phyloP scores from a whole-genome alignment of 2,113 vertebrate species.

The Euleptes europaea region DNA sequence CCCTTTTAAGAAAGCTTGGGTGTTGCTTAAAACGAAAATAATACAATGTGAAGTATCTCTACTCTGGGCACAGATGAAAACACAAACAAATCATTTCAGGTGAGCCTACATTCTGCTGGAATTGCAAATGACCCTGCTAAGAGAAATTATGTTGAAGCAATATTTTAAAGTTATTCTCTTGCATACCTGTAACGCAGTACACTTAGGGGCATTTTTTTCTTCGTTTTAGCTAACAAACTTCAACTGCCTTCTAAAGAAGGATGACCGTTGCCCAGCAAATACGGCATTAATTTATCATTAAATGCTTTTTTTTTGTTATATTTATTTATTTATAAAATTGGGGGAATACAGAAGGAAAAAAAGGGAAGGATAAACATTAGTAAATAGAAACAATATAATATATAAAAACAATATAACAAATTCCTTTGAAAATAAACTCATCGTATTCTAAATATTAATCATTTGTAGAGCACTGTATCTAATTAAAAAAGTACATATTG shows the following conservation, averaged over 20 bases:
- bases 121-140: constrained; percentile 37
- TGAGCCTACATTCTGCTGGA: constrained; percentile 39
- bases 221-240: constrained; percentile 46
- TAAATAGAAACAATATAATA: too few relatives aligned
- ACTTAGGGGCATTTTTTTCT: constrained; percentile 37
- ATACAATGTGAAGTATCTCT: constrained; percentile 49
- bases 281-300: constrained; percentile 30
- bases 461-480: too few relatives aligned
- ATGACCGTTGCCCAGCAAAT: neutral
- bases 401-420: too few relatives aligned
- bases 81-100: constrained; percentile 51
- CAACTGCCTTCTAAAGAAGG: constrained; percentile 23
- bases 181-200: neutral
- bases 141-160: constrained; percentile 36
- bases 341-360: too few relatives aligned
- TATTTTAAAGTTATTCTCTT: constrained; percentile 23
- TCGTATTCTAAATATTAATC: too few relatives aligned
- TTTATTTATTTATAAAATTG: too few relatives aligned
- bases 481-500: too few relatives aligned
- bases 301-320: too few relatives aligned
- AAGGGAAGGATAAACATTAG: too few relatives aligned
- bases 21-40: constrained; percentile 48
- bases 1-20: constrained; percentile 31
- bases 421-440: too few relatives aligned
- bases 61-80: constrained; percentile 28